A percentile compares a stretch with the other conserved stretches of the same genome.
These are phyloP conservation scores for Trachythela sp. DNA, from an alignment of 64 coral and sea anemone species.

Conservation along the genomic window DNA sequence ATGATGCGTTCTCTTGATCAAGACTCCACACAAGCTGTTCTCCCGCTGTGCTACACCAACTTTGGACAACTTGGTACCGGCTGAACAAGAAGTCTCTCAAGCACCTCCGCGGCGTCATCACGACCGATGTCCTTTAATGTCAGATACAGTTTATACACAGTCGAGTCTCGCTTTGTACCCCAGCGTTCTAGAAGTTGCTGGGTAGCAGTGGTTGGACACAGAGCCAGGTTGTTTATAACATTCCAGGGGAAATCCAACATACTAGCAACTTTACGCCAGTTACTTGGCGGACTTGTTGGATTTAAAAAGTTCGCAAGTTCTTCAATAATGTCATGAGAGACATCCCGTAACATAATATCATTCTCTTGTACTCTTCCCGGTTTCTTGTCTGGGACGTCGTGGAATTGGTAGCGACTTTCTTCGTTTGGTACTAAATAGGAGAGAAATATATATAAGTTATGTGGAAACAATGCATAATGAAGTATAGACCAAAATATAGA, in stretches of 20 bases:
- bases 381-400: neutral
- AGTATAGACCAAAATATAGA: too few species aligned
- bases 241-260: neutral
- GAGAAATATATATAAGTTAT: neutral
- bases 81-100: neutral
- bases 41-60: neutral
- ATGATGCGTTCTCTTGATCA: neutral
- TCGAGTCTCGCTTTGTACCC: neutral
- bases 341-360: neutral
- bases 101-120: neutral
- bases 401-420: neutral
- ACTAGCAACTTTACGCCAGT: neutral
- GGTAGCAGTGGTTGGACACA: neutral
- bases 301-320: constrained; percentile 4
- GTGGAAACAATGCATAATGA: too few species aligned
- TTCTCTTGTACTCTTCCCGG: neutral
- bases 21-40: neutral
- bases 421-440: neutral
- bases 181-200: neutral
- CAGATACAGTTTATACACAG: neutral
- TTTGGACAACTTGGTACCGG: neutral
- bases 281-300: neutral
- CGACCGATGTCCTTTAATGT: neutral
- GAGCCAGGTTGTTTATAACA: neutral
- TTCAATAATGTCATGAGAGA: neutral